Evolutionary conservation across 2,888 invertebrate species (phyloP).

Genomic region (Cyclophora albipunctata): DNA sequence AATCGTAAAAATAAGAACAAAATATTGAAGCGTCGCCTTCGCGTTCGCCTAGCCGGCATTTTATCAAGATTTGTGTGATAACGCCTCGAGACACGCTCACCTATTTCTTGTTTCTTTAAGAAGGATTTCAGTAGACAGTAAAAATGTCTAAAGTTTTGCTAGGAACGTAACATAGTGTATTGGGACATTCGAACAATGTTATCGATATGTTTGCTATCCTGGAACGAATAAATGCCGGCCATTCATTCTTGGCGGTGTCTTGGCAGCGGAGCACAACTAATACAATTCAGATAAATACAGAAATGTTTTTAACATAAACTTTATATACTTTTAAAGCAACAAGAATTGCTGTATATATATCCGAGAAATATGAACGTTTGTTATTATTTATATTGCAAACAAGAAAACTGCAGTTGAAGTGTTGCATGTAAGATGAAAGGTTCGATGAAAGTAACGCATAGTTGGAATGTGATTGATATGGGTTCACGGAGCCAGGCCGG

Average conservation of each 20-base stretch:
- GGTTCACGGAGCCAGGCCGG: conserved; percentile 21
- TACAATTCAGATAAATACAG: no score
- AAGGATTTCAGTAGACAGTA: conserved; percentile 40
- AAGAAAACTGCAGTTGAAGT: no score
- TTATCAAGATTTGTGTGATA: conserved; percentile 45
- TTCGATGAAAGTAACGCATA: conserved; percentile 39
- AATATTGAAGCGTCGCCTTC: conserved; percentile 31
- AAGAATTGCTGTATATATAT: no score
- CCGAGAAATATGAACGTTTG: no score
- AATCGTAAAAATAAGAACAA: conserved; percentile 30
- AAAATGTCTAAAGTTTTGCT: conserved; percentile 53
- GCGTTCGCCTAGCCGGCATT: conserved; percentile 28
- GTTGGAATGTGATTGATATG: conserved; percentile 52
- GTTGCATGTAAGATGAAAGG: no score
- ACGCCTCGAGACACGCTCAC: conserved; percentile 26
- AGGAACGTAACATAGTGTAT: conserved; percentile 42
- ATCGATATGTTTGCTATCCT: conserved; percentile 35
- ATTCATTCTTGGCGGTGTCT: no score
- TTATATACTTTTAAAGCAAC: no score
- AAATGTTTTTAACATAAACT: no score
- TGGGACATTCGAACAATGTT: conserved; percentile 36
- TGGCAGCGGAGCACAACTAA: no score
- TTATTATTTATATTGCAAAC: no score
- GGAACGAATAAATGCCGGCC: conserved; percentile 1
- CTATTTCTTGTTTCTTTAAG: conserved; percentile 31